phyloP scores from a whole-genome alignment of 2,113 vertebrate species.

The Siniperca chuatsi region DNA sequence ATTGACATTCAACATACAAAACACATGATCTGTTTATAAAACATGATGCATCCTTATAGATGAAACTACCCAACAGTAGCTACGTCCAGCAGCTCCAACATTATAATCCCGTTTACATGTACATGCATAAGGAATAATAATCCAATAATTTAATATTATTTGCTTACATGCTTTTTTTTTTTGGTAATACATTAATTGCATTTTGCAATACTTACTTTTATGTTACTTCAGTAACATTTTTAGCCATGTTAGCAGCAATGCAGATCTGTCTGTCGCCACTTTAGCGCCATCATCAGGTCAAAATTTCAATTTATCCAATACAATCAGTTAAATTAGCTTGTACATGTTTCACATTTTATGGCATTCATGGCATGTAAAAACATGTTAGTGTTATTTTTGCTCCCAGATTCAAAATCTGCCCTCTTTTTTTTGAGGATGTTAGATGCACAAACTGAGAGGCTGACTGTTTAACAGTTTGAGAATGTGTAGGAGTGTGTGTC shows the following conservation, averaged over 20 bases:
- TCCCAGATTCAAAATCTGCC: not conserved
- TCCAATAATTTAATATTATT: not conserved
- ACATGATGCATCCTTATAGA: too few species aligned
- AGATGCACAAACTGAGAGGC: not conserved
- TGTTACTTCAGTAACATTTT: not conserved
- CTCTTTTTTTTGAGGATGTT: not conserved
- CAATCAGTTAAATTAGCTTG: constrained; percentile 13
- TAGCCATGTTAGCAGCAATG: not conserved
- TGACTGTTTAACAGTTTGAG: constrained; percentile 32
- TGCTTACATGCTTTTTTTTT: not conserved
- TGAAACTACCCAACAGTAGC: not conserved
- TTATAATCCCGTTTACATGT: not conserved
- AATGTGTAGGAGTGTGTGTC: constrained; percentile 46
- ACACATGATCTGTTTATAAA: not conserved
- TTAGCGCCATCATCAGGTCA: not conserved
- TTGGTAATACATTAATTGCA: not conserved
- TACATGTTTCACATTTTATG: not conserved
- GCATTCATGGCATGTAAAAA: not conserved
- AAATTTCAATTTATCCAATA: not conserved
- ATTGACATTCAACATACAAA: not conserved
- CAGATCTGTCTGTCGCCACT: not conserved
- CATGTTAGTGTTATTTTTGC: not conserved
- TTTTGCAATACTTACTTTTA: not conserved
- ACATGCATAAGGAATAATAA: not conserved
- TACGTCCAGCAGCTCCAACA: too few species aligned